Evolutionary conservation across 2,797 vertebrate genomes (phyloP).

Genomic region (Gastrophryne carolinensis): DNA sequence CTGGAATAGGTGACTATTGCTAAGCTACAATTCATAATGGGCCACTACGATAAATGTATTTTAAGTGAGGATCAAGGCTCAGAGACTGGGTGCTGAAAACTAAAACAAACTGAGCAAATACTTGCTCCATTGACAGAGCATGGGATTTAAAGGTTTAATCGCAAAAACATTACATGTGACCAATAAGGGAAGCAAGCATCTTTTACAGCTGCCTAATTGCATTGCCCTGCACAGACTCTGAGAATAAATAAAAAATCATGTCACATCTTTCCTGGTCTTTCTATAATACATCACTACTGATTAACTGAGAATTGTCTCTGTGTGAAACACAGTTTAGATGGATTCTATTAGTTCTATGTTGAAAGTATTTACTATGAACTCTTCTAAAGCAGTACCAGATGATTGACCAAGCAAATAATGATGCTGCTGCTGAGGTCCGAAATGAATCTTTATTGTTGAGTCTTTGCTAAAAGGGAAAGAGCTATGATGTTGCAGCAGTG

Average conservation of each 20-base stretch:
- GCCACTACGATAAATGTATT: no score
- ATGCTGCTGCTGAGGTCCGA: slow-evolving; percentile 45
- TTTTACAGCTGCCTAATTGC: slow-evolving; percentile 6
- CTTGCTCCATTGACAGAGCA: no score
- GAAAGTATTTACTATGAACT: slow-evolving; percentile 44
- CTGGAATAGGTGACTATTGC: no score
- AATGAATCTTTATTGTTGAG: slow-evolving; percentile 32
- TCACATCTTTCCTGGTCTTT: slow-evolving; percentile 17
- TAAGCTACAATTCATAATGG: no score
- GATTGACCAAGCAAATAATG: slow-evolving; percentile 54
- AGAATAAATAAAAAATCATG: slow-evolving; percentile 9
- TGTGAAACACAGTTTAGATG: slow-evolving; percentile 25
- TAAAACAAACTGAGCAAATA: no score
- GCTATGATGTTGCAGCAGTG: slow-evolving; percentile 28
- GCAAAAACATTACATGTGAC: no score
- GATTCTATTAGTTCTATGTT: slow-evolving; percentile 38
- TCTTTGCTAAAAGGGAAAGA: slow-evolving; percentile 24
- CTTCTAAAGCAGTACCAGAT: slow-evolving; percentile 39
- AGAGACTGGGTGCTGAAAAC: no score
- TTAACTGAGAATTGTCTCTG: not conserved
- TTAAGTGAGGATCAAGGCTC: no score
- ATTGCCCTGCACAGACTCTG: not conserved
- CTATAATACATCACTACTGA: slow-evolving; percentile 10
- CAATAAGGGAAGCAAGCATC: no score
- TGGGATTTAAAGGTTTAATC: no score